Base-by-base conservation (phyloP, 2,113 vertebrate species). In the Vanacampus margaritifer region DNA sequence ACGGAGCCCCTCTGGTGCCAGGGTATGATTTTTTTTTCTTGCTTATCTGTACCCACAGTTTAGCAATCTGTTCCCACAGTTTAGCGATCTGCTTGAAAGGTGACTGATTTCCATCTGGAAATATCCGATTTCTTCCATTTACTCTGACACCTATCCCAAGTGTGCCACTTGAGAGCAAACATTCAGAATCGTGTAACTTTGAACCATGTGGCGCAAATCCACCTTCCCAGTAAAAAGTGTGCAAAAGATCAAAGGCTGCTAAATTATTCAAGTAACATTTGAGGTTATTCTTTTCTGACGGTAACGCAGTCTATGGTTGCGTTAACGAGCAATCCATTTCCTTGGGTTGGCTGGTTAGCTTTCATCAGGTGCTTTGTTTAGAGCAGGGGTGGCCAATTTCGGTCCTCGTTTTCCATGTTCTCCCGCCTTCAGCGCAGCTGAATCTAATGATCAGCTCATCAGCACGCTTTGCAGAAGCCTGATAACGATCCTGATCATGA, bases 311-410 rank as follows among this genome's bases (percentile, higher is more conserved):
- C 19, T 37, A n/a, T 37, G 37, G 21, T 39, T 61, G 59, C 5
- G 14, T 8, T 24, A 43, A 62, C 3, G 37, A 62, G 2, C 59
- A 9, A 62, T 62, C 11, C 39, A 17, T 62, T 62, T 62, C 36
- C 36, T n/a, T 24, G 21, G 32, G 17, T 59, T 32, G 21, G 32
- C 32, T 59, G 1, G 28, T 58, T 23, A 6, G 12, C 59, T 43
- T 62, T 62, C 36, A 62, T 62, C 37, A 17, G 39, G 39, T 39
- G 6, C 21, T 61, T 37, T 61, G 37, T 62, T 62, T 62, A 26
- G n/a, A 62, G 35, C 13, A 11, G 23, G n/a, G n/a, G n/a, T n/a
- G n/a, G n/a, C n/a, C n/a, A n/a, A n/a, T n/a, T n/a, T n/a, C n/a
- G n/a, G n/a, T n/a, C n/a, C n/a, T n/a, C n/a, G n/a, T n/a, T n/a